Evolutionary conservation across 2,888 invertebrate species (phyloP).

Genomic region (Agrochola lota): DNA sequence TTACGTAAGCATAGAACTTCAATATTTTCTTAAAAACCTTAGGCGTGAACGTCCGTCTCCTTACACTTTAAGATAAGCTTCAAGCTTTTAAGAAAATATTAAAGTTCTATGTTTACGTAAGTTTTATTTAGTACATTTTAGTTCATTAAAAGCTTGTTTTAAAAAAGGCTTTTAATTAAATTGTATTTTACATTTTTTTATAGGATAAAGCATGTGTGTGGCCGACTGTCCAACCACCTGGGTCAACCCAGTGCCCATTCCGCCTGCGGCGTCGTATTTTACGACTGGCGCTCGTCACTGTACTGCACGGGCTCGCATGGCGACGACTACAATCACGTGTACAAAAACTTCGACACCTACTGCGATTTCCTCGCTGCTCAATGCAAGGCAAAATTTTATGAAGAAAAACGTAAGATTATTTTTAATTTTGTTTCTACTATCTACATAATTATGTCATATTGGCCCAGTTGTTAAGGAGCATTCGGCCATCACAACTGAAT

Average conservation of each 20-base stretch:
- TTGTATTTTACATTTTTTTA: not conserved
- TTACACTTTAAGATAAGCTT: too few relatives aligned
- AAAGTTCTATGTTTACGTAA: too few relatives aligned
- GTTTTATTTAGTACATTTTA: too few relatives aligned
- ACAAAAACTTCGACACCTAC: not conserved
- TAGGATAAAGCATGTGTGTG: conserved; percentile 7
- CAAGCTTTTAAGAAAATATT: too few relatives aligned
- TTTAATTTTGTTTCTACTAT: not conserved
- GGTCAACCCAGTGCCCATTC: rapidly evolving
- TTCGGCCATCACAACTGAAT: not conserved
- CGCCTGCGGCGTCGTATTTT: not conserved
- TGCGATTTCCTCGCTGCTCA: conserved; percentile 1
- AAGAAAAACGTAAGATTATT: not conserved
- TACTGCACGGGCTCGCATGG: not conserved
- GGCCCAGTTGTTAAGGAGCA: not conserved
- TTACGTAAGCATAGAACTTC: too few relatives aligned
- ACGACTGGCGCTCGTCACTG: not conserved
- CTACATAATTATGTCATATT: not conserved
- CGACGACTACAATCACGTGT: not conserved
- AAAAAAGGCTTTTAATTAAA: too few relatives aligned
- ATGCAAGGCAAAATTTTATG: not conserved
- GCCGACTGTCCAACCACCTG: not conserved
- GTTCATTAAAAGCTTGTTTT: too few relatives aligned
- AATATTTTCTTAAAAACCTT: too few relatives aligned
- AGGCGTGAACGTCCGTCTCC: too few relatives aligned